phyloP scores from a whole-genome alignment of 2,113 vertebrate genomes.

The Isurus oxyrinchus region DNA sequence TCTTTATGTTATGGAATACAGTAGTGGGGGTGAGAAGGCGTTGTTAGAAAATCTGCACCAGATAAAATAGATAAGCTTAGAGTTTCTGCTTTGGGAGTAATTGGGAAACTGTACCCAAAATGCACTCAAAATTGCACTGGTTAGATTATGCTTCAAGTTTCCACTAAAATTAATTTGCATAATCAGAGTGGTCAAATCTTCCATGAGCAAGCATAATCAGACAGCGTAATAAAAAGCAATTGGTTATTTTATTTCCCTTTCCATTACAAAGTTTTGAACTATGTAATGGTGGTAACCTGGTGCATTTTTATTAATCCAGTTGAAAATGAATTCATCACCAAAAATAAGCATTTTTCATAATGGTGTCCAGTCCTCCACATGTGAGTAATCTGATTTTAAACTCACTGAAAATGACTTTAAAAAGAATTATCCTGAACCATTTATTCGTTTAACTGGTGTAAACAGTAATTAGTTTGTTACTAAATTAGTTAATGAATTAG shows the following conservation, averaged over 20 bases:
- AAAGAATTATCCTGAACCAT: neutral
- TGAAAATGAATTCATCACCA: neutral
- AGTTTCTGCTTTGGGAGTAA: neutral
- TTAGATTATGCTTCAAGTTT: neutral
- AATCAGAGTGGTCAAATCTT: neutral
- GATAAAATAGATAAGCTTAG: neutral
- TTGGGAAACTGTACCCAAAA: neutral
- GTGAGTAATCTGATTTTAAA: neutral
- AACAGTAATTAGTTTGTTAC: neutral
- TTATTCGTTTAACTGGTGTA: neutral
- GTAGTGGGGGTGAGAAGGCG: neutral
- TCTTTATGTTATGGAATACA: too few species aligned
- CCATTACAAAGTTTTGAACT: neutral
- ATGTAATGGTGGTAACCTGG: neutral
- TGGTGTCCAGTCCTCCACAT: neutral
- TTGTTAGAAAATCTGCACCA: neutral
- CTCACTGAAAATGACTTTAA: neutral
- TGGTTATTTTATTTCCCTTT: neutral
- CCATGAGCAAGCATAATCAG: neutral
- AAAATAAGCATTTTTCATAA: neutral
- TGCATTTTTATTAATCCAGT: neutral
- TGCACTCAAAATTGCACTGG: neutral
- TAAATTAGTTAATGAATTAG: neutral
- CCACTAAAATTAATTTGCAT: neutral
- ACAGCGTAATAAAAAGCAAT: neutral